Conservation (phyloP, 2,797 vertebrate species). For the Centropyge bicolor region DNA sequence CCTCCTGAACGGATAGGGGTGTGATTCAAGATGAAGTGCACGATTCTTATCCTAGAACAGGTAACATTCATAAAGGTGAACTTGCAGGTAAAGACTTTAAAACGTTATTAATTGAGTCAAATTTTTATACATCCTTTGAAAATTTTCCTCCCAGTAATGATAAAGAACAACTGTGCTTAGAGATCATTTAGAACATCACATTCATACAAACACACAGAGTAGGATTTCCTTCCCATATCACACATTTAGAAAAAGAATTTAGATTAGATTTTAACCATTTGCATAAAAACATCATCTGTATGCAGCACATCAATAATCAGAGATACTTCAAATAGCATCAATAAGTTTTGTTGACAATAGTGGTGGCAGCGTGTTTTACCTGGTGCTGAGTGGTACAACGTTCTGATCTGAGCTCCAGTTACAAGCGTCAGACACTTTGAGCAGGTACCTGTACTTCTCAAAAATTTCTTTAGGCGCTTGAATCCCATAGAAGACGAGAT, state of each 20-base stretch:
- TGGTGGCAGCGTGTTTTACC: slow-evolving; percentile 65
- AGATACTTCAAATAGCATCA: slow-evolving; percentile 10
- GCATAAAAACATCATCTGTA: background rate
- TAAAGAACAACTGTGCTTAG: too few relatives aligned
- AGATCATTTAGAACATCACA: background rate
- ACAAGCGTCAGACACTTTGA: slow-evolving; percentile 85
- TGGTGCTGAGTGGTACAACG: slow-evolving; percentile 78
- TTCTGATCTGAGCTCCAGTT: slow-evolving; percentile 85
- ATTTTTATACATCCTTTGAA: too few relatives aligned
- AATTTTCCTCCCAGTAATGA: too few relatives aligned
- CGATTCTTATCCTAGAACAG: slow-evolving; percentile 91
- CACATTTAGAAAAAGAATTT: background rate
- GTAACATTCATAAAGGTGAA: slow-evolving; percentile 7
- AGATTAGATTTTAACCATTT: background rate
- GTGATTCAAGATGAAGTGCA: slow-evolving; percentile 89
- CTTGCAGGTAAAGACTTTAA: background rate
- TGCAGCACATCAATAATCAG: background rate
- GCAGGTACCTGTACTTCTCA: slow-evolving; percentile 87
- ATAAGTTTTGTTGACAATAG: background rate
- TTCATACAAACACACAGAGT: background rate
- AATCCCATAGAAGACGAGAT: slow-evolving; percentile 90
- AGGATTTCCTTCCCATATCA: background rate
- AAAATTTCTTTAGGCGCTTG: slow-evolving; percentile 86
- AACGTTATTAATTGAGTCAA: background rate
- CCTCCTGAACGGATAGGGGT: slow-evolving; percentile 77